Percentiles rank a stretch among this genome's conserved stretches.
phyloP scores from a whole-genome alignment of 2,888 invertebrate genomes.

The Mystacides longicornis region DNA sequence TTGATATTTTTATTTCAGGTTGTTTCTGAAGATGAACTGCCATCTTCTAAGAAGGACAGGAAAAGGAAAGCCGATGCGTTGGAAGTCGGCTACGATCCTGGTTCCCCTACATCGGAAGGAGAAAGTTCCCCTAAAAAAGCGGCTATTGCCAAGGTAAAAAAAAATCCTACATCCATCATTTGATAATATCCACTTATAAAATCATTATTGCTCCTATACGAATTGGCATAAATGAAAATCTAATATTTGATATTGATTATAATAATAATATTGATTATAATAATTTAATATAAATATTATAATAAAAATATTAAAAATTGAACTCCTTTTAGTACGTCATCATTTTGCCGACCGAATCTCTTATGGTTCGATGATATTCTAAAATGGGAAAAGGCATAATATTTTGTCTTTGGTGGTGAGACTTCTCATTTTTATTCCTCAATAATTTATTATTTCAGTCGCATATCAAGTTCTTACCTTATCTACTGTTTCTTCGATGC shows the following conservation, averaged over 20 bases:
- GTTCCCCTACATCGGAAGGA: slow-evolving; percentile 71
- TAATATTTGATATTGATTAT: too few species aligned
- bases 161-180: not conserved
- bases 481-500: too few species aligned
- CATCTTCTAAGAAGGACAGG: slow-evolving; percentile 47
- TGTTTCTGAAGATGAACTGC: slow-evolving; percentile 77
- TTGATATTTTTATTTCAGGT: slow-evolving; percentile 37
- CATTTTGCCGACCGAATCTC: not conserved
- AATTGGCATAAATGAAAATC: too few species aligned
- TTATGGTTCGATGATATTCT: slow-evolving; percentile 1
- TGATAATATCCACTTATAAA: not conserved
- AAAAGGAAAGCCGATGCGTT: slow-evolving; percentile 48
- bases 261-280: too few species aligned
- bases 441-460: not conserved
- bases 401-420: not conserved
- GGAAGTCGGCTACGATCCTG: slow-evolving; percentile 67
- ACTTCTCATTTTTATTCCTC: not conserved
- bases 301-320: not conserved
- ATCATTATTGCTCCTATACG: too few species aligned
- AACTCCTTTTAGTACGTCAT: not conserved
- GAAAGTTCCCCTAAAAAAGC: slow-evolving; percentile 57
- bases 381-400: not conserved
- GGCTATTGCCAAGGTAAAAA: slow-evolving; percentile 40
- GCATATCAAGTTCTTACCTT: too few species aligned
- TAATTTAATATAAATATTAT: slow-evolving; percentile 10